Base-by-base conservation (phyloP, 2,113 vertebrate genomes). In the mouse (Mus musculus) region DNA sequence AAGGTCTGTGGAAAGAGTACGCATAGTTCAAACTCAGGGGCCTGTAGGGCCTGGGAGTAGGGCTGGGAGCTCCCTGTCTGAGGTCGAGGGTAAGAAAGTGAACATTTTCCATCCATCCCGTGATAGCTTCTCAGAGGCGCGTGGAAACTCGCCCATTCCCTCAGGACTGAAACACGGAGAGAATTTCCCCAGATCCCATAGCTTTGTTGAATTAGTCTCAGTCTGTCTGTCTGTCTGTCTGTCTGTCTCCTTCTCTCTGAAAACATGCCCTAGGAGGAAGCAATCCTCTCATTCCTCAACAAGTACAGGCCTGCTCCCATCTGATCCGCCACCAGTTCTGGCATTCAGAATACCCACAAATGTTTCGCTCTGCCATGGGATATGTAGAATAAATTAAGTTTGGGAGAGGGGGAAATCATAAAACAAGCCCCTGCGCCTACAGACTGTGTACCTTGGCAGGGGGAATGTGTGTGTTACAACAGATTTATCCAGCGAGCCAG, bases 311-410 rank as follows among this genome's bases (percentile, higher is more conserved):
- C 30, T 1, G 33, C 94, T 92, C 96, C 92, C 90, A 95, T 91
- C 82, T 33, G 94, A 97, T 94, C 95, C 78, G 89, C 95, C 89
- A 94, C 77, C 54, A 78, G 85, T 87, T 95, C 89, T 96, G 97
- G 96, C 96, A 95, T 93, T 85, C 86, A 90, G 78, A 92, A 95
- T 69, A 88, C 95, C 96, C 95, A 92, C 95, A 96, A 94, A 92
- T 28, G 54, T 92, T 97, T 95, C 95, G 97, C 91, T 94, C 95
- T 97, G 96, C 96, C 97, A 96, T 93, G 97, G 97, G 97, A 97
- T 97, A 97, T 97, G 96, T 91, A 97, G 95, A 97, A 97, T 97
- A 97, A 97, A 97, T 97, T 98, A 96, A 97, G 94, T 97, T 97
- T 95, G 75, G 88, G 81, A 72, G 89, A 49, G 76, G 12, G 42